Evolutionary conservation across 2,113 vertebrate species (phyloP), one percentile per base, ranked within the genome.

Genomic region (Circaetus cinerascens): DNA sequence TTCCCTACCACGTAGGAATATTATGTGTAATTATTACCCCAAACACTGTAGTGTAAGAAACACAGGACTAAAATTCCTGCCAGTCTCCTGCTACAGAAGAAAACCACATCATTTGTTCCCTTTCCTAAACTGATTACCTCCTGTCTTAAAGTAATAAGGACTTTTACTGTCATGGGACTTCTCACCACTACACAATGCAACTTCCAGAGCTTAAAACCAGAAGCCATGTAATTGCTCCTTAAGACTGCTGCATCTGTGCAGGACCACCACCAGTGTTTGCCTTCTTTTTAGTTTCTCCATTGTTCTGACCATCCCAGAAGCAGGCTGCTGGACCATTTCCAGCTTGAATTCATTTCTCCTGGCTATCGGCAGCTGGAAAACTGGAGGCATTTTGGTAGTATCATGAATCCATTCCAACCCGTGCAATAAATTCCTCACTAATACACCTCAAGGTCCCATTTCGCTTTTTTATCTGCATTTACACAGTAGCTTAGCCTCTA

Each of bases 11-110:
- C 1, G 0, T 1, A 73, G 36, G 20, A 73, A 19, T 2, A 8
- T 13, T 21, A 32, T 2, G 3, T 67, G 45, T 32, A 38, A 41
- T 81, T 82, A 30, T 26, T 38, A 56, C 51, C 38, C 43, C 6
- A 2, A 29, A 40, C 34, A 17, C 40, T 38, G 17, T 10, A 23
- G 12, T 11, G 6, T 16, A 30, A 73, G 59, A 93, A 90, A 51
- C 10, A 36, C 18, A 38, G 29, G 12, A 36, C 34, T 11, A 16
- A 26, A 55, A 77, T 53, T 66, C 50, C 34, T 60, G 46, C 14
- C 15, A 5, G 68, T 64, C 22, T 53, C 9, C n/a, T 45, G 15
- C 41, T 46, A 3, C 32, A 0, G 0, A 41, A 87, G 22, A 71
- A 13, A 89, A n/a, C 3, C 34, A 74, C 23, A 29, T 4, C 9